These are phyloP conservation scores for Oxystoma pomonae DNA, from an alignment of 2,888 invertebrate genomes.

Conservation along the genomic window DNA sequence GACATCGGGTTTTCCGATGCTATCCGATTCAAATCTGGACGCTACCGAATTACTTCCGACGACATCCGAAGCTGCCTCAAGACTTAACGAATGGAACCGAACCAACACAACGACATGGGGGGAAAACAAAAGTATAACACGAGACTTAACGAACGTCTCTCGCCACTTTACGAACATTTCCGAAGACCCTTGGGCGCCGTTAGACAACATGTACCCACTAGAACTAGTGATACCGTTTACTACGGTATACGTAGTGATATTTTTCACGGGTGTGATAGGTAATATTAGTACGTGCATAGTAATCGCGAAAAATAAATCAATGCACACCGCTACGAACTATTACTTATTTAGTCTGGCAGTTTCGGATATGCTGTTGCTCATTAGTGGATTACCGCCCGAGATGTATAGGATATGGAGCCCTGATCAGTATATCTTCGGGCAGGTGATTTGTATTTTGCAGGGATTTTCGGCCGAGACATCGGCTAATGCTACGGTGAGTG, in stretches of 20 bases:
- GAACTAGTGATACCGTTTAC: constrained; percentile 70
- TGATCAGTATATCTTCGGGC: constrained; percentile 74
- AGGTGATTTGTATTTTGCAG: constrained; percentile 71
- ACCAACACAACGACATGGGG: too few species aligned
- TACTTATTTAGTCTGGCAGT: constrained; percentile 83
- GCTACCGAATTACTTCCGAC: neutral
- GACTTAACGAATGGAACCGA: neutral
- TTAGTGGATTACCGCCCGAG: constrained; percentile 80
- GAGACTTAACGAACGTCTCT: neutral
- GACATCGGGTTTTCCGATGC: too few species aligned
- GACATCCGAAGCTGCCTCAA: neutral
- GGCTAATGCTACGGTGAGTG: constrained; percentile 63
- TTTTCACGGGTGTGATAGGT: constrained; percentile 74
- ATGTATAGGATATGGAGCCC: constrained; percentile 74
- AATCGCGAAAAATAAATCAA: constrained; percentile 78
- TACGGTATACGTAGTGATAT: constrained; percentile 67
- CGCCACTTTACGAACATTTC: constrained; percentile 1
- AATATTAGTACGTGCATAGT: constrained; percentile 83
- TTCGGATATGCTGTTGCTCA: constrained; percentile 74
- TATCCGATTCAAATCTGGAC: too few species aligned
- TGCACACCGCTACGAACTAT: constrained; percentile 79
- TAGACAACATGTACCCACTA: constrained; percentile 46
- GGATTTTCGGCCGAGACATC: constrained; percentile 77
- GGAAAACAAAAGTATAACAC: neutral
- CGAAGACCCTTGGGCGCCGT: neutral